Evolutionary conservation across 2,797 vertebrate species (phyloP).

Genomic region (Epinephelus coioides): DNA sequence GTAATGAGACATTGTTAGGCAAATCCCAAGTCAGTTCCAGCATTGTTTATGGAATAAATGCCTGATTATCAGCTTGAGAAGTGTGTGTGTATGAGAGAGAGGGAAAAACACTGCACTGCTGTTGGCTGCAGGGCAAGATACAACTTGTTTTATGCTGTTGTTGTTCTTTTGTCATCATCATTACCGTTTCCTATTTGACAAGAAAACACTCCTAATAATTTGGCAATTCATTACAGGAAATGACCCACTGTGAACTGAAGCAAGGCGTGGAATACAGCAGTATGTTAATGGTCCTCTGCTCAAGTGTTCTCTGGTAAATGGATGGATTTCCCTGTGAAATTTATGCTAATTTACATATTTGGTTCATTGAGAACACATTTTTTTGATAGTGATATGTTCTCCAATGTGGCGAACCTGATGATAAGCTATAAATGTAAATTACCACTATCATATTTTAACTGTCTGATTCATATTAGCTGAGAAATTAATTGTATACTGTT

Average conservation of each 20-base stretch:
- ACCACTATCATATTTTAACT: not conserved
- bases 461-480: not conserved
- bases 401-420: not conserved
- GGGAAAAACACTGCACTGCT: conserved; percentile 37
- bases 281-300: conserved; percentile 54
- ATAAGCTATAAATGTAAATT: conserved; percentile 1
- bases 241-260: conserved; percentile 78
- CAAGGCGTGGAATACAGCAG: conserved; percentile 36
- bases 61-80: conserved; percentile 85
- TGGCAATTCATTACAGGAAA: conserved; percentile 82
- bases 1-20: conserved; percentile 89
- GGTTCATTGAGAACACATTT: not conserved
- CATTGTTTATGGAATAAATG: conserved; percentile 87
- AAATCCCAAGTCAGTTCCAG: conserved; percentile 85
- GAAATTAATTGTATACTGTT: not conserved
- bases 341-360: conserved; percentile 18
- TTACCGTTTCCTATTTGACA: conserved; percentile 78
- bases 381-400: conserved; percentile 9
- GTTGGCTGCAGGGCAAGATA: conserved; percentile 76
- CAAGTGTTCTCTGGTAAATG: conserved; percentile 36
- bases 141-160: conserved; percentile 76
- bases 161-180: conserved; percentile 82
- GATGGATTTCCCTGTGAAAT: conserved; percentile 48
- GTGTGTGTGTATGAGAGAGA: conserved; percentile 60
- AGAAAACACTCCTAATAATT: conserved; percentile 81